Base-by-base conservation (phyloP, 1,140 invertebrate genomes). In the Drosophila sulfurigaster region DNA sequence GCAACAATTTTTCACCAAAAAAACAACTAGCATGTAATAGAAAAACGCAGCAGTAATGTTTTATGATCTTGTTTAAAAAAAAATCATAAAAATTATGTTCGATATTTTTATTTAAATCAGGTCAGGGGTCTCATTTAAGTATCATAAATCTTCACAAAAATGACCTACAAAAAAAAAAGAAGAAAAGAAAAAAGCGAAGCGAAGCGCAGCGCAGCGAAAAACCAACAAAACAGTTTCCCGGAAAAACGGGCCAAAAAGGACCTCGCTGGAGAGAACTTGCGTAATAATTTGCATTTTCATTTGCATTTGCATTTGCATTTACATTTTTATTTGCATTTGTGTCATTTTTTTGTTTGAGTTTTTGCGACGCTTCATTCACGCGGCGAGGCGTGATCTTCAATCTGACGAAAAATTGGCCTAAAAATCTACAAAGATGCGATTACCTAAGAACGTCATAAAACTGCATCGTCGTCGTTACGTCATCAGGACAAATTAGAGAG, bases 241-340 rank as follows among this genome's bases (percentile, higher is more conserved):
- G 82, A 86, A 86, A 20, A 5, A 38, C 11, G 28, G 25, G 16
- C 16, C 5, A 54, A 5, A n/a, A n/a, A 28, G 5, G 16, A 35
- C 10, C 35, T 2, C 28, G 62, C 56, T 16, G 16, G 2, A 16
- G 16, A 65, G 66, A 70, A 73, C 85, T 88, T 88, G 81, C 85
- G 81, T 88, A 88, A 88, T 83, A 89, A 89, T 88, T 88, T 89
- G 85, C 83, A 88, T 86, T 69, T 80, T 89, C 83, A 89, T 88
- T 88, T 89, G 85, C 83, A 88, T 86, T 69, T 80, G 30, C 0
- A 38, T 71, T 82, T 87, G 68, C 66, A 16, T 48, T 7, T 65
- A 10, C 6, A 25, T 41, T n/a, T n/a, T n/a, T n/a, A n/a, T n/a
- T n/a, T 60, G 48, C 45, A 41, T 71, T 78, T 25, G 20, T 25